Percentiles rank a stretch among this genome's conserved stretches.
These are phyloP conservation scores for Tetrao urogallus DNA, from an alignment of 2,113 vertebrate species.

Conservation along the genomic window DNA sequence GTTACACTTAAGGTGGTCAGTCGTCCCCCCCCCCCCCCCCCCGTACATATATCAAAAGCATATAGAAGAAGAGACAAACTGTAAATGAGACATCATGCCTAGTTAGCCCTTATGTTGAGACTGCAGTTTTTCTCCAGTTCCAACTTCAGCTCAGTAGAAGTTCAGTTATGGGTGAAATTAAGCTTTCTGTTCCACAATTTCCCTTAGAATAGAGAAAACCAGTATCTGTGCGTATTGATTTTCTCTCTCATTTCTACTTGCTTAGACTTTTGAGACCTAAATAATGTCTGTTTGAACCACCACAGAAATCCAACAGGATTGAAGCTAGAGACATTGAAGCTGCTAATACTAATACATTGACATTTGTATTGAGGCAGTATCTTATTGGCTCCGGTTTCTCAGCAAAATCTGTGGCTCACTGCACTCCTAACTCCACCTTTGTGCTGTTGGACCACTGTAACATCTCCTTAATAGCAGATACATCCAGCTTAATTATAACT, in stretches of 20 bases:
- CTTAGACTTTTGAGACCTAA: neutral
- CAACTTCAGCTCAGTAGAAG: neutral
- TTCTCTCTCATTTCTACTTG: neutral
- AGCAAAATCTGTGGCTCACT: neutral
- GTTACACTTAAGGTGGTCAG: neutral
- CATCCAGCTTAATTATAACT: neutral
- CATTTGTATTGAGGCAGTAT: neutral
- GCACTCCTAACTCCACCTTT: neutral
- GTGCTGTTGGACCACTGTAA: neutral
- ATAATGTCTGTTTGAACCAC: neutral
- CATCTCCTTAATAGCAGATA: neutral
- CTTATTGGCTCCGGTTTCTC: neutral
- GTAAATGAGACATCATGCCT: neutral
- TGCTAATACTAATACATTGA: neutral
- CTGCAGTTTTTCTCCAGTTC: neutral
- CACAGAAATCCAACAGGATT: neutral
- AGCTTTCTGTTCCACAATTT: neutral
- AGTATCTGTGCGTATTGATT: neutral
- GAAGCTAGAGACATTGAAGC: neutral
- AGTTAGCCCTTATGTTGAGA: neutral
- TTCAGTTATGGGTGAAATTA: constrained; percentile 18
- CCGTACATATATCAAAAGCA: neutral
- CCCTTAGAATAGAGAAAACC: neutral
- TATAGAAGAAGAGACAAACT: neutral
- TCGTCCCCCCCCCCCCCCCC: neutral